Evolutionary conservation across 2,113 vertebrate genomes (phyloP).

Genomic region (Bufo gargarizans): DNA sequence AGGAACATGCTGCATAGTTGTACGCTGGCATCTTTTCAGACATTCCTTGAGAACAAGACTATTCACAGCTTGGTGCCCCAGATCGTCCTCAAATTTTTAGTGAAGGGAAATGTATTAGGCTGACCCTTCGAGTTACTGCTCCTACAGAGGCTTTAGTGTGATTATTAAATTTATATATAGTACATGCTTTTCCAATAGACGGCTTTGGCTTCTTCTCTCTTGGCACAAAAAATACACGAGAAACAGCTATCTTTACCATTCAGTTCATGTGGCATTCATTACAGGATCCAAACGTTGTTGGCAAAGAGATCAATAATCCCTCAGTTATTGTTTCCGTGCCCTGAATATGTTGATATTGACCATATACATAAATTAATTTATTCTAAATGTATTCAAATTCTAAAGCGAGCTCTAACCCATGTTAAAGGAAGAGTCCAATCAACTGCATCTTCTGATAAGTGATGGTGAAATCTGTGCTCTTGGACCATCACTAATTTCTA

Average conservation of each 20-base stretch:
- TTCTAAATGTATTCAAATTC: too few species aligned
- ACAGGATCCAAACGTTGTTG: neutral
- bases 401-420: neutral
- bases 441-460: neutral
- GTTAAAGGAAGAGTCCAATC: neutral
- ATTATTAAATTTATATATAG: too few species aligned
- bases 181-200: too few species aligned
- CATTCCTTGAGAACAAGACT: conserved; percentile 23
- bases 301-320: too few species aligned
- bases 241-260: neutral
- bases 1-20: conserved; percentile 12
- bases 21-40: neutral
- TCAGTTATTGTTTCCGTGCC: too few species aligned
- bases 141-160: too few species aligned
- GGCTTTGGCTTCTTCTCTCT: too few species aligned
- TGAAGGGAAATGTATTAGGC: neutral
- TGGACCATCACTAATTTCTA: neutral
- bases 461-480: neutral
- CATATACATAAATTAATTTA: too few species aligned
- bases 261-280: too few species aligned
- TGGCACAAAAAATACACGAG: neutral
- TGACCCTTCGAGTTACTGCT: neutral
- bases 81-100: neutral
- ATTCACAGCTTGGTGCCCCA: neutral
- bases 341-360: too few species aligned